These are phyloP conservation scores for Thaumetopoea pityocampa DNA, from an alignment of 1,140 invertebrate species.

Conservation along the genomic window DNA sequence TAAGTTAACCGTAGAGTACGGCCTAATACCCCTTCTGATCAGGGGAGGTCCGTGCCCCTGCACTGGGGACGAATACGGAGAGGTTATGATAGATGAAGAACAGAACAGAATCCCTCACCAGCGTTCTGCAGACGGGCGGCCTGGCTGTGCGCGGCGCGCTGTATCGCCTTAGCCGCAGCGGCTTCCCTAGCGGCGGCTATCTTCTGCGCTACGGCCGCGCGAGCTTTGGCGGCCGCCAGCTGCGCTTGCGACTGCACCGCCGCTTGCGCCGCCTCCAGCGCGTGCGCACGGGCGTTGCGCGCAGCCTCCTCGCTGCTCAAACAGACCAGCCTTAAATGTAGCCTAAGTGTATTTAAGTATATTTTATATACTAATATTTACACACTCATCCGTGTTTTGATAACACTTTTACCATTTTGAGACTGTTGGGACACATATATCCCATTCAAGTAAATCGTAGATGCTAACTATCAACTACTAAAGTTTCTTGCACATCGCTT, in stretches of 20 bases:
- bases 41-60: too few species aligned
- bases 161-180: slow-evolving; percentile 58
- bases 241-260: slow-evolving; percentile 60
- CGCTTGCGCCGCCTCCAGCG: slow-evolving; percentile 56
- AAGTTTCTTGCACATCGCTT: too few species aligned
- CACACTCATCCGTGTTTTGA: too few species aligned
- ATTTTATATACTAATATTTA: too few species aligned
- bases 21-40: too few species aligned
- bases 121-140: slow-evolving; percentile 60
- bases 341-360: too few species aligned
- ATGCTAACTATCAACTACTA: too few species aligned
- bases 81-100: slow-evolving; percentile 1
- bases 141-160: slow-evolving; percentile 54
- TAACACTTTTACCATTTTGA: too few species aligned
- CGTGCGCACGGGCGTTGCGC: slow-evolving; percentile 52
- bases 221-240: slow-evolving; percentile 56
- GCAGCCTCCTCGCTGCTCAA: slow-evolving; percentile 53
- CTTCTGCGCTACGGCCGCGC: slow-evolving; percentile 59
- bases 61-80: not conserved
- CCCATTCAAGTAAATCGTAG: too few species aligned
- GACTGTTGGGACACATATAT: too few species aligned
- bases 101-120: slow-evolving; percentile 31
- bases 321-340: too few species aligned
- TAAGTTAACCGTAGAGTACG: too few species aligned
- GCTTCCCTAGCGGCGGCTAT: slow-evolving; percentile 61